Conservation (phyloP, 2,113 vertebrate species). For the Neolamprologus fasciatus region DNA sequence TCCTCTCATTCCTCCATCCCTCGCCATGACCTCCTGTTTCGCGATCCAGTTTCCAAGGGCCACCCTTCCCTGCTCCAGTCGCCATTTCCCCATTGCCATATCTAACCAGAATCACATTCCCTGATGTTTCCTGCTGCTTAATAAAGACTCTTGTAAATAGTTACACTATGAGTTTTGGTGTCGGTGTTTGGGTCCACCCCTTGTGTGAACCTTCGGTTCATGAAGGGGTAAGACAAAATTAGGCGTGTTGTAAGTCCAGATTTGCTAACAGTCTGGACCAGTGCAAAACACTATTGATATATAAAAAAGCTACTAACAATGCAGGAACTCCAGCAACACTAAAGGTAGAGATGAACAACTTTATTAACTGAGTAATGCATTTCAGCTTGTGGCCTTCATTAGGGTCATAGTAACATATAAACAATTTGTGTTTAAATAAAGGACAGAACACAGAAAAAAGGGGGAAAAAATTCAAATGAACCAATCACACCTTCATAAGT, state of each 20-base stretch:
- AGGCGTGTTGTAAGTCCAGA: background rate
- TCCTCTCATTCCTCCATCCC: fast-evolving
- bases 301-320: background rate
- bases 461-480: background rate
- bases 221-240: background rate
- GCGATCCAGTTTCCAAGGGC: background rate
- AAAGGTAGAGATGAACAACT: fast-evolving
- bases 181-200: background rate
- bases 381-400: background rate
- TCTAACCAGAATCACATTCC: background rate
- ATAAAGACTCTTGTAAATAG: background rate
- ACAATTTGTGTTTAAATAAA: background rate
- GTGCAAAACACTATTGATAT: background rate
- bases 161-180: background rate
- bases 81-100: background rate
- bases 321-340: background rate
- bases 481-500: background rate
- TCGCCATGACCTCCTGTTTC: background rate
- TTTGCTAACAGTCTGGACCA: background rate
- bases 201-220: background rate
- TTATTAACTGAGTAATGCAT: fast-evolving
- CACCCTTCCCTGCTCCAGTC: background rate
- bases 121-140: background rate
- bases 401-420: background rate
- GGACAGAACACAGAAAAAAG: background rate